Evolutionary conservation across 2,888 invertebrate genomes (phyloP).

Genomic region (Artemia sp.): DNA sequence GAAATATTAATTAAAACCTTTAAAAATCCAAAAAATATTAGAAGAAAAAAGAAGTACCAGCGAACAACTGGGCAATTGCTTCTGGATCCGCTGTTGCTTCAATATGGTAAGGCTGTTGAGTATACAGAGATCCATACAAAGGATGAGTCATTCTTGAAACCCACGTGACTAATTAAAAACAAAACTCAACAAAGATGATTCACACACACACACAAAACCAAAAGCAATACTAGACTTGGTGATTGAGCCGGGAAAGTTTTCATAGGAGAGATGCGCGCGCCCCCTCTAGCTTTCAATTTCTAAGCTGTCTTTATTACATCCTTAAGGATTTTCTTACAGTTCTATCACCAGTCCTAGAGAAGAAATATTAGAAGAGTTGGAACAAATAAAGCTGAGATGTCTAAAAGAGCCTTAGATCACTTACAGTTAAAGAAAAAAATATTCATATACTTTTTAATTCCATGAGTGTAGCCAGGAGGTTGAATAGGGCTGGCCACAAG

Average conservation of each 20-base stretch:
- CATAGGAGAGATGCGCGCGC: slow-evolving; percentile 1
- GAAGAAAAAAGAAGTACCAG: not conserved
- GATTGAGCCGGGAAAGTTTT: not conserved
- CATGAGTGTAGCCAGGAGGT: too few species aligned
- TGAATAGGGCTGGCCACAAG: too few species aligned
- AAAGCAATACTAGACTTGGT: slow-evolving; percentile 11
- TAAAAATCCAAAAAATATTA: not conserved
- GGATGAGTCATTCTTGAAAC: not conserved
- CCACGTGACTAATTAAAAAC: not conserved
- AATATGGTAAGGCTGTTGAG: not conserved
- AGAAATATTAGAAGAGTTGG: too few species aligned
- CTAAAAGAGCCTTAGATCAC: too few species aligned
- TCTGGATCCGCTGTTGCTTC: slow-evolving; percentile 4
- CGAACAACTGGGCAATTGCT: not conserved
- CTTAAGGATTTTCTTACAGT: too few species aligned
- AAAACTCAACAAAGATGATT: slow-evolving; percentile 7
- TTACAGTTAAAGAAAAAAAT: too few species aligned
- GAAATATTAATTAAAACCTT: not conserved
- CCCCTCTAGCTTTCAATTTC: not conserved
- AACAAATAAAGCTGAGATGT: too few species aligned
- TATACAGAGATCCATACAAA: not conserved
- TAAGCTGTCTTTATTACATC: too few species aligned
- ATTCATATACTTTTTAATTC: too few species aligned
- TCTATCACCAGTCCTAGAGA: too few species aligned
- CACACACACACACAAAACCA: slow-evolving; percentile 15